These are phyloP conservation scores for Drosophila truncata DNA, from an alignment of 1,140 invertebrate genomes.

Conservation along the genomic window DNA sequence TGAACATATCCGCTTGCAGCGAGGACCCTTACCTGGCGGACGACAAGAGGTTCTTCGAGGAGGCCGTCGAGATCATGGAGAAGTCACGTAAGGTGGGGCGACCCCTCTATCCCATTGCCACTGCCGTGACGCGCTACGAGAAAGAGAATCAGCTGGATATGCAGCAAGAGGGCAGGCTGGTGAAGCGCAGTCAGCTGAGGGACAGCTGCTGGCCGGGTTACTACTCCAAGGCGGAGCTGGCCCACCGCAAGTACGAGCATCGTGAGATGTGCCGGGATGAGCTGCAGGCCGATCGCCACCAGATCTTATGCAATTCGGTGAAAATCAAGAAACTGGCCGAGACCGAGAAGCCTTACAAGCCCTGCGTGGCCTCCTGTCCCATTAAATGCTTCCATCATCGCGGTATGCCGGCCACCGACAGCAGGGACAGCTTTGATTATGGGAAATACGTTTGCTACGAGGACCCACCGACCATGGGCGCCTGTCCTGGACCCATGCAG, in stretches of 20 bases:
- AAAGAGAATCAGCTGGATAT: slow-evolving; percentile 54
- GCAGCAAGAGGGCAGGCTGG: slow-evolving; percentile 29
- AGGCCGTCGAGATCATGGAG: slow-evolving; percentile 46
- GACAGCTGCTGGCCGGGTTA: slow-evolving; percentile 68
- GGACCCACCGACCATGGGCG: slow-evolving; percentile 15
- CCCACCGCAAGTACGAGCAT: slow-evolving; percentile 67
- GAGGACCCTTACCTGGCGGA: slow-evolving; percentile 60
- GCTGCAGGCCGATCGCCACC: slow-evolving; percentile 33
- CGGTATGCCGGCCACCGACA: slow-evolving; percentile 37
- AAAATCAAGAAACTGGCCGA: slow-evolving; percentile 66
- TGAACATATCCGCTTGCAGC: slow-evolving; percentile 47
- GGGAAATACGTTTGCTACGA: slow-evolving; percentile 24
- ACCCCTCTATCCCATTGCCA: slow-evolving; percentile 53
- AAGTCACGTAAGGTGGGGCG: slow-evolving; percentile 46
- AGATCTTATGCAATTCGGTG: slow-evolving; percentile 54
- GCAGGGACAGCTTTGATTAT: slow-evolving; percentile 12
- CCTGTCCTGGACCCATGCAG: slow-evolving; percentile 50
- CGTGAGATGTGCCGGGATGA: slow-evolving; percentile 47
- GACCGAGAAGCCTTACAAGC: slow-evolving; percentile 37
- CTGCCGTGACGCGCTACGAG: slow-evolving; percentile 43
- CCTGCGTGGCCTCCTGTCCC: slow-evolving; percentile 34
- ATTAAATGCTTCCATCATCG: slow-evolving; percentile 42
- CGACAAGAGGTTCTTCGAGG: slow-evolving; percentile 57
- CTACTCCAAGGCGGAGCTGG: slow-evolving; percentile 56
- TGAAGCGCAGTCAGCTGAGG: slow-evolving; percentile 35